phyloP scores from a whole-genome alignment of 2,888 invertebrate genomes.

The Crioceris asparagi region DNA sequence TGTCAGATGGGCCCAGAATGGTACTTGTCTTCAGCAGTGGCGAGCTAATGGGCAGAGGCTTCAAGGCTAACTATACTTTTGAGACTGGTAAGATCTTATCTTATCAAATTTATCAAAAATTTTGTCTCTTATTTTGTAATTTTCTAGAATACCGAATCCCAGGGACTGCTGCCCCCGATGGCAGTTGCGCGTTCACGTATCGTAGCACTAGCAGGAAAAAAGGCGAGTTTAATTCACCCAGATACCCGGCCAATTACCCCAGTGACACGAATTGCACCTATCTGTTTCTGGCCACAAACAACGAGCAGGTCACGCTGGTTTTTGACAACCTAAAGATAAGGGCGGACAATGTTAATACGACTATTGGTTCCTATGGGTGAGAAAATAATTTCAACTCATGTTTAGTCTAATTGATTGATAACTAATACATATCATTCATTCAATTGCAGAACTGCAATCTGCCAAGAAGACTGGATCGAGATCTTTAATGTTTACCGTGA shows the following conservation, averaged over 20 bases:
- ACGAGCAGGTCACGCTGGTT: conserved; percentile 82
- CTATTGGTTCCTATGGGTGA: conserved; percentile 66
- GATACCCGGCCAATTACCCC: conserved; percentile 95
- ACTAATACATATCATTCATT: neutral
- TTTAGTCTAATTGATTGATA: neutral
- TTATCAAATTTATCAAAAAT: too few relatives aligned
- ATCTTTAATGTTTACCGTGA: conserved; percentile 83
- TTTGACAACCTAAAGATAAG: conserved; percentile 87
- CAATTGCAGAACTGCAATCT: conserved; percentile 52
- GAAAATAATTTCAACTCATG: conserved; percentile 13
- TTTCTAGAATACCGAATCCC: conserved; percentile 80
- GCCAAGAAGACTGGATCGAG: conserved; percentile 90
- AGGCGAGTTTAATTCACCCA: conserved; percentile 90
- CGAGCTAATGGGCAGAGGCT: conserved; percentile 79
- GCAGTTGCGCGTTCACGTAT: conserved; percentile 86
- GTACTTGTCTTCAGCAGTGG: conserved; percentile 94
- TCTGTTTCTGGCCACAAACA: conserved; percentile 73
- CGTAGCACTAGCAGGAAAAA: conserved; percentile 75
- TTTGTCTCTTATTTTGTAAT: too few relatives aligned
- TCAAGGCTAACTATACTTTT: conserved; percentile 79
- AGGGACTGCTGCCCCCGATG: conserved; percentile 86
- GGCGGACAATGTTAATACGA: conserved; percentile 68
- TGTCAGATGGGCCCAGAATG: conserved; percentile 85
- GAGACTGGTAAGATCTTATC: conserved; percentile 65
- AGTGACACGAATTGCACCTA: conserved; percentile 91